Percentiles rank a stretch among this genome's conserved stretches.
These are phyloP conservation scores for Lagenorhynchus albirostris DNA, from an alignment of 2,113 vertebrate genomes.

Conservation along the genomic window DNA sequence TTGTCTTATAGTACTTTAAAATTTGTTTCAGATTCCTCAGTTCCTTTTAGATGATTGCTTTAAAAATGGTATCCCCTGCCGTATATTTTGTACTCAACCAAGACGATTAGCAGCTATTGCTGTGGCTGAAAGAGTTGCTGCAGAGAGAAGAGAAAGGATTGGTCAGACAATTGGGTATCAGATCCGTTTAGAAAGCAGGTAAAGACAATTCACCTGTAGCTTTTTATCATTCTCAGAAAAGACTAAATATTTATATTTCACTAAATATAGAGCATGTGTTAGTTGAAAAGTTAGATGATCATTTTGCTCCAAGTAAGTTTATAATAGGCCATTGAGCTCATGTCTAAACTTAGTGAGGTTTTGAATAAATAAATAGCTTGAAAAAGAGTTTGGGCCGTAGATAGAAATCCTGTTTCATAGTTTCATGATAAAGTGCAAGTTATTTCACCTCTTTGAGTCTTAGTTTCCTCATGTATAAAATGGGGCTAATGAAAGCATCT, in stretches of 20 bases:
- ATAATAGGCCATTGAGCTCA: neutral
- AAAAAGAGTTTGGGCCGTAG: neutral
- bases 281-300: neutral
- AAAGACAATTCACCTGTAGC: slow-evolving; percentile 13
- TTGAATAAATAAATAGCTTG: slow-evolving; percentile 25
- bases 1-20: slow-evolving; percentile 2
- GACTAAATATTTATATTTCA: neutral
- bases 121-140: slow-evolving; percentile 95
- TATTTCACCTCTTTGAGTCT: neutral
- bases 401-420: neutral
- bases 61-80: slow-evolving; percentile 87
- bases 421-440: slow-evolving; percentile 4
- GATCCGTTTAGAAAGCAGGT: slow-evolving; percentile 97
- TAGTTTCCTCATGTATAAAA: neutral
- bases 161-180: slow-evolving; percentile 96
- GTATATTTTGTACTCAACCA: slow-evolving; percentile 97
- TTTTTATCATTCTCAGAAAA: neutral
- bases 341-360: slow-evolving; percentile 9
- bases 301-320: slow-evolving; percentile 26
- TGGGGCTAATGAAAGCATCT: neutral
- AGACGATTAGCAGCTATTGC: slow-evolving; percentile 92
- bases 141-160: slow-evolving; percentile 92
- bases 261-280: neutral
- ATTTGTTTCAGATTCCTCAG: slow-evolving; percentile 92
- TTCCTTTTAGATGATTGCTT: slow-evolving; percentile 94